A percentile compares a stretch with the other conserved stretches of the same genome.
These are phyloP conservation scores for Harpagus bidentatus DNA, from an alignment of 2,113 vertebrate species.

Conservation along the genomic window DNA sequence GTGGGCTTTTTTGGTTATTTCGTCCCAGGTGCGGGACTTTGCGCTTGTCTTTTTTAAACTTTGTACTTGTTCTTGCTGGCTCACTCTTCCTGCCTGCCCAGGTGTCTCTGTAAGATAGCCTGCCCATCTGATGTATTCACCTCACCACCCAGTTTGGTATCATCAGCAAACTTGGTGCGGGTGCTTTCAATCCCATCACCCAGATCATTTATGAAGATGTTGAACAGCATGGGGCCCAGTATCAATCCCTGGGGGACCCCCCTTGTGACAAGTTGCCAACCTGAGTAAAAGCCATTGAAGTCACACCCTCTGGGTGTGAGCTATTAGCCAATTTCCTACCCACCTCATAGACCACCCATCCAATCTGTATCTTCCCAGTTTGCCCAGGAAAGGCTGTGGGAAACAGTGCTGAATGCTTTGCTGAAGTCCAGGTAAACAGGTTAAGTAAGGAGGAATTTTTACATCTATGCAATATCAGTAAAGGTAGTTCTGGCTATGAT, in stretches of 20 bases:
- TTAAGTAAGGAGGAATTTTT: neutral
- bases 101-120: neutral
- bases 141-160: neutral
- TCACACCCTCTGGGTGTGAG: neutral
- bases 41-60: neutral
- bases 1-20: neutral
- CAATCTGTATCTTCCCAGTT: neutral
- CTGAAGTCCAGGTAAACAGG: neutral
- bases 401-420: neutral
- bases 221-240: accelerated
- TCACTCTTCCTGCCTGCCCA: neutral
- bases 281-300: neutral
- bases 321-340: neutral
- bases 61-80: accelerated
- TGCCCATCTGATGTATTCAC: neutral
- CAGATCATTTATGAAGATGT: neutral
- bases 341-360: neutral
- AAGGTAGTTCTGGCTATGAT: neutral
- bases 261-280: neutral
- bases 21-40: neutral
- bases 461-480: neutral
- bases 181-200: neutral
- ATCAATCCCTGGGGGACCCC: neutral
- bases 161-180: neutral
- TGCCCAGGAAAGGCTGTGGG: neutral